These are phyloP conservation scores for Staurois parvus DNA, from an alignment of 2,797 vertebrate genomes.

Conservation along the genomic window DNA sequence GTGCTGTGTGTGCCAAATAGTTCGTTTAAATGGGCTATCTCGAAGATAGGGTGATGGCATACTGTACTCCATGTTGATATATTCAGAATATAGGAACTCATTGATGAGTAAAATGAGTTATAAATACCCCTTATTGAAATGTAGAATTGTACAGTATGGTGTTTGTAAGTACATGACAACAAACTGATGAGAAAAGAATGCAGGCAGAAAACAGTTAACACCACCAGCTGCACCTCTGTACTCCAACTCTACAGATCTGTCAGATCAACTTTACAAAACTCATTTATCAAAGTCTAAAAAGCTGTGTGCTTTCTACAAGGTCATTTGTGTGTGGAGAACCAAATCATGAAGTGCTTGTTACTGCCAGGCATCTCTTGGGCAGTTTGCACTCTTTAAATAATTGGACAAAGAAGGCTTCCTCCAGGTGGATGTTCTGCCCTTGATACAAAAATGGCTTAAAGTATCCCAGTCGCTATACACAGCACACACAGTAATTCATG, in stretches of 20 bases:
- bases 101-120: too few species aligned
- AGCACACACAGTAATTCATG: background rate
- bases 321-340: constrained; percentile 57
- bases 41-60: too few species aligned
- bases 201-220: too few species aligned
- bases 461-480: background rate
- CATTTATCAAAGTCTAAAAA: constrained; percentile 56
- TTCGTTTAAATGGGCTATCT: too few species aligned
- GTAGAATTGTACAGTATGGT: too few species aligned
- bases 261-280: constrained; percentile 45
- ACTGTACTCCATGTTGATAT: too few species aligned
- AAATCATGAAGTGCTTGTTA: constrained; percentile 59
- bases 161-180: too few species aligned
- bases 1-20: too few species aligned
- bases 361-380: constrained; percentile 30
- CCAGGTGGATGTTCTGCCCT: constrained; percentile 5
- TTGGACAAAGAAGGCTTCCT: constrained; percentile 22
- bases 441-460: background rate
- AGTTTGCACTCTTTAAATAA: constrained; percentile 28
- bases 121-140: too few species aligned
- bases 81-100: too few species aligned
- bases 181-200: too few species aligned
- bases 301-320: constrained; percentile 50
- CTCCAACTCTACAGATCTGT: constrained; percentile 38
- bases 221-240: background rate